These are phyloP conservation scores for Tapirus terrestris DNA, from an alignment of 2,113 vertebrate genomes.

Conservation along the genomic window DNA sequence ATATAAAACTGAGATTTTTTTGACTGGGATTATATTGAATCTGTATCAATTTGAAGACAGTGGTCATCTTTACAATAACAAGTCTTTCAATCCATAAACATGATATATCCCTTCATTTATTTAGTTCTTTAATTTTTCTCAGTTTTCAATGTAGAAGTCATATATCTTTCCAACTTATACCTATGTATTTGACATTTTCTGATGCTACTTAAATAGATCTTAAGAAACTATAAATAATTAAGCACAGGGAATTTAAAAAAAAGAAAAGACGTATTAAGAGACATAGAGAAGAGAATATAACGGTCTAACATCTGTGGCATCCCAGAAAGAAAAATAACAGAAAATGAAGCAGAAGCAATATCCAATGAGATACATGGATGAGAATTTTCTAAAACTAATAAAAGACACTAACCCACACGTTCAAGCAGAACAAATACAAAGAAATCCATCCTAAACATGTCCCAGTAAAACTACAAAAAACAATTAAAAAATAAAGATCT, in stretches of 20 bases:
- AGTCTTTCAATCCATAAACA: background rate
- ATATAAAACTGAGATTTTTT: background rate
- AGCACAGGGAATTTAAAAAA: background rate
- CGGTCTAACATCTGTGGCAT: background rate
- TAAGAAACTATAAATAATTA: background rate
- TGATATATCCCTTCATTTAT: background rate
- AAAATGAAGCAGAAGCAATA: background rate
- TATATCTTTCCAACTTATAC: background rate
- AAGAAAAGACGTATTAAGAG: background rate
- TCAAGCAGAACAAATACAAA: background rate
- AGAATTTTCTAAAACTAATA: background rate
- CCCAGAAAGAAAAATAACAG: background rate
- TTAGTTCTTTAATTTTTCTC: background rate
- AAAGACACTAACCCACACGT: background rate
- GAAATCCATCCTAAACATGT: background rate
- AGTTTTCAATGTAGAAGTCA: background rate
- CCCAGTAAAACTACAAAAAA: background rate
- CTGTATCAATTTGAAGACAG: background rate
- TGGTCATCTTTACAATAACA: background rate
- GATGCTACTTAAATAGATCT: background rate
- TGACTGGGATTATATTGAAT: background rate
- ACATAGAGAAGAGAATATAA: background rate
- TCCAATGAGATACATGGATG: background rate
- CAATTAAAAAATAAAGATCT: background rate
- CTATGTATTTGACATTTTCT: background rate